A percentile compares a stretch with the other conserved stretches of the same genome.
phyloP scores from a whole-genome alignment of 2,113 vertebrate species.

The Tautogolabrus adspersus region DNA sequence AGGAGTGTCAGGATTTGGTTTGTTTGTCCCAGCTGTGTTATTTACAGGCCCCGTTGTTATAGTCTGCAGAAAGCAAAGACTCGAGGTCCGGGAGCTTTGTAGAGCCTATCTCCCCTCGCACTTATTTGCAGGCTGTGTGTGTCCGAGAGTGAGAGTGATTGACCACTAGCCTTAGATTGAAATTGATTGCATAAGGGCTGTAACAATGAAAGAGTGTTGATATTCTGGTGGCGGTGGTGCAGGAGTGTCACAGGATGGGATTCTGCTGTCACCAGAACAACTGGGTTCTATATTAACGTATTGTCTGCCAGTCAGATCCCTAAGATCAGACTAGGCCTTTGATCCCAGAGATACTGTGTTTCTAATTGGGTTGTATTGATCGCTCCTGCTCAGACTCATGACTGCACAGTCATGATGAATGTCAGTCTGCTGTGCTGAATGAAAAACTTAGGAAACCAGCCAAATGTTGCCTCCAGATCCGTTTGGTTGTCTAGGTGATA shows the following conservation, averaged over 20 bases:
- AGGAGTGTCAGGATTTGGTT: constrained; percentile 59
- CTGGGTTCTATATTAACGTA: constrained; percentile 65
- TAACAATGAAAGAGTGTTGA: constrained; percentile 75
- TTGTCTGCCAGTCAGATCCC: constrained; percentile 67
- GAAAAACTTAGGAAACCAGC: constrained; percentile 43
- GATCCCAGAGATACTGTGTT: constrained; percentile 69
- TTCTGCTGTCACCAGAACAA: constrained; percentile 72
- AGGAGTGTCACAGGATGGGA: constrained; percentile 61
- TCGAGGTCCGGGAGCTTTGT: constrained; percentile 45
- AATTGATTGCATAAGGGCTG: constrained; percentile 78
- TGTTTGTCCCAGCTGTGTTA: constrained; percentile 62
- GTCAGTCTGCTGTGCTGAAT: constrained; percentile 56
- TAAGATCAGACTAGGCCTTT: constrained; percentile 57
- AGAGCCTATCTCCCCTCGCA: constrained; percentile 38
- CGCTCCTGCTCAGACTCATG: constrained; percentile 50
- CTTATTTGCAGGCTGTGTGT: constrained; percentile 66
- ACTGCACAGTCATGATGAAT: constrained; percentile 64
- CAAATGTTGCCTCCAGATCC: constrained; percentile 28
- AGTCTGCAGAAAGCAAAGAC: constrained; percentile 42
- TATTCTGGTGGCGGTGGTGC: constrained; percentile 57
- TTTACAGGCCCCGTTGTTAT: constrained; percentile 57
- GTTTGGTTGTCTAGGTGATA: constrained; percentile 13
- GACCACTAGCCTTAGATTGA: constrained; percentile 75
- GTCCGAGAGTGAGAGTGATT: constrained; percentile 68
- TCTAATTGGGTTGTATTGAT: constrained; percentile 80